A percentile compares a stretch with the other conserved stretches of the same genome.
Conservation (phyloP, 1,140 invertebrate genomes). For the Druon quercuslanigerum region DNA sequence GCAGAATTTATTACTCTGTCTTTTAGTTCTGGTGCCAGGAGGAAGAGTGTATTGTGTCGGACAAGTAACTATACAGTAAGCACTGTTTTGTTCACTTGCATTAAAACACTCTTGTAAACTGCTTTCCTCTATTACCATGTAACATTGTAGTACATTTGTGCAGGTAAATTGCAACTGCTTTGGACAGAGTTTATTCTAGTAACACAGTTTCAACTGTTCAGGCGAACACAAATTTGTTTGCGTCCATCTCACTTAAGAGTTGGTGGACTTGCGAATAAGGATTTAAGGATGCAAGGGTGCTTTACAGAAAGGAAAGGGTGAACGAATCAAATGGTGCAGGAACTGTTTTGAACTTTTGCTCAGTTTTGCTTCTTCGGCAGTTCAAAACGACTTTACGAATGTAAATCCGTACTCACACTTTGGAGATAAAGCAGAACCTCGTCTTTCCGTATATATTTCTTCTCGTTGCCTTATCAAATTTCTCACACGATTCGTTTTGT, state of each 20-base stretch:
- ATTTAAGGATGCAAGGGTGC: slow-evolving; percentile 16
- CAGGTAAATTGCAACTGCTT: slow-evolving; percentile 32
- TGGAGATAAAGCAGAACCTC: neutral
- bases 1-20: neutral
- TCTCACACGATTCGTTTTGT: neutral
- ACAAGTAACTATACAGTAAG: neutral
- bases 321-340: neutral
- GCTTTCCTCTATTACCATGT: neutral
- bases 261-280: neutral
- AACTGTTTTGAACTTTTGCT: neutral
- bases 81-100: slow-evolving; percentile 6
- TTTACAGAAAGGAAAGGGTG: neutral
- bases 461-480: neutral
- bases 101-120: slow-evolving; percentile 9
- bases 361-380: neutral
- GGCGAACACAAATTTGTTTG: slow-evolving; percentile 22
- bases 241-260: slow-evolving; percentile 18
- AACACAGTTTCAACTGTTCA: slow-evolving; percentile 32
- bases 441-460: neutral
- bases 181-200: slow-evolving; percentile 36
- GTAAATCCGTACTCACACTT: neutral
- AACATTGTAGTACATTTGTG: slow-evolving; percentile 11
- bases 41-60: neutral
- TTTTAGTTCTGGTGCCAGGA: neutral
- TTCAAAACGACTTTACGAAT: slow-evolving; percentile 4